Percentiles rank a stretch among this genome's conserved stretches.
These are phyloP conservation scores for Dendrolimus kikuchii DNA, from an alignment of 1,140 invertebrate species.

Conservation along the genomic window DNA sequence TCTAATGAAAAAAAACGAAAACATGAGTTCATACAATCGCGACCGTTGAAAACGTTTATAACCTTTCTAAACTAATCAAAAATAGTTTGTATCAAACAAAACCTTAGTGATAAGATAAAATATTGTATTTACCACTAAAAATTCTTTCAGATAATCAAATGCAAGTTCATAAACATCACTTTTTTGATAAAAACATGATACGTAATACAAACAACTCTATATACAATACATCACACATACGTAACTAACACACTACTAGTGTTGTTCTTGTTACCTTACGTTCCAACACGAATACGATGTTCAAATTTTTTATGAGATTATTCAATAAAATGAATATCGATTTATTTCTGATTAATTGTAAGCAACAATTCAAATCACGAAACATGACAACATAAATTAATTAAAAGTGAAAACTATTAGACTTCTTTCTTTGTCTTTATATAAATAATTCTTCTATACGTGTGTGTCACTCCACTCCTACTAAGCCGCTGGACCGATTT, in stretches of 20 bases:
- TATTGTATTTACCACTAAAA: slow-evolving; percentile 57
- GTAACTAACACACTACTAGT: slow-evolving; percentile 6
- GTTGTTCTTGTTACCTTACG: too few species aligned
- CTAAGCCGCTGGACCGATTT: too few species aligned
- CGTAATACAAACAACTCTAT: slow-evolving; percentile 60
- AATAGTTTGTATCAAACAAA: slow-evolving; percentile 28
- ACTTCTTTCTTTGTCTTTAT: too few species aligned
- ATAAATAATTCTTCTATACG: too few species aligned
- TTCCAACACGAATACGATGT: too few species aligned
- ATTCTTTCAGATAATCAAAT: slow-evolving; percentile 44
- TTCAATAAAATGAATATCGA: too few species aligned
- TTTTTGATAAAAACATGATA: slow-evolving; percentile 71
- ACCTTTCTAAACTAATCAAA: slow-evolving; percentile 44
- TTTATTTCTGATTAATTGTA: too few species aligned
- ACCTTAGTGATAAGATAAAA: slow-evolving; percentile 49
- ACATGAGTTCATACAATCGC: slow-evolving; percentile 40
- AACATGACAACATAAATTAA: too few species aligned
- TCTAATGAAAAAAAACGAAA: slow-evolving; percentile 53
- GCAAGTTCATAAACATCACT: slow-evolving; percentile 59
- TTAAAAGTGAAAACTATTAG: too few species aligned
- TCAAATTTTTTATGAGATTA: too few species aligned
- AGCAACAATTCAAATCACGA: too few species aligned
- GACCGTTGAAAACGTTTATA: slow-evolving; percentile 29
- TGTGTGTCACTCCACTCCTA: too few species aligned
- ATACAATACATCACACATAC: slow-evolving; percentile 30